phyloP scores from a whole-genome alignment of 2,888 invertebrate genomes.

The Hypomecis punctinalis region DNA sequence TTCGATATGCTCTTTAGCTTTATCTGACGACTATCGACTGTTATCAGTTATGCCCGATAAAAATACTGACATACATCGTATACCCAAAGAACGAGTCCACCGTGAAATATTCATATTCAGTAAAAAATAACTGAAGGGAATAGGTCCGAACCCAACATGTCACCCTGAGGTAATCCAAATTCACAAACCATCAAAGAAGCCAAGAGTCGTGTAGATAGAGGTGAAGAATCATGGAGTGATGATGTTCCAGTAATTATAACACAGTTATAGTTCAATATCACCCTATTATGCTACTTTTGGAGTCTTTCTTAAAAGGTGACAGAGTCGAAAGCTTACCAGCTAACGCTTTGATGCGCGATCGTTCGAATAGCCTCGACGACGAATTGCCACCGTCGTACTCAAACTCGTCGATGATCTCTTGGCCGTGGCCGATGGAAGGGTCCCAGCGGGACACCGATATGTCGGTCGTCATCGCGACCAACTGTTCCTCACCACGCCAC shows the following conservation, averaged over 20 bases:
- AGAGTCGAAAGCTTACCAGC: constrained; percentile 89
- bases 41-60: constrained; percentile 41
- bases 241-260: too few relatives aligned
- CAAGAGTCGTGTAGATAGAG: background rate
- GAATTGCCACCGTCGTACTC: constrained; percentile 99
- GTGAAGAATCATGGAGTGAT: too few relatives aligned
- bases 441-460: constrained; percentile 99
- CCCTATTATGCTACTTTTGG: background rate
- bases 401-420: constrained; percentile 98
- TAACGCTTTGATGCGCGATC: constrained; percentile 99
- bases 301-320: background rate
- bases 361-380: constrained; percentile 99
- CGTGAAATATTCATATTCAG: background rate
- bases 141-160: background rate
- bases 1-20: constrained; percentile 11
- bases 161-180: constrained; percentile 5
- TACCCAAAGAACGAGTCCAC: background rate
- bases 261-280: too few relatives aligned
- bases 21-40: constrained; percentile 25
- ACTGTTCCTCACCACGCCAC: constrained; percentile 76
- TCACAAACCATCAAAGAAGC: background rate
- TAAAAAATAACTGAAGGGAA: background rate
- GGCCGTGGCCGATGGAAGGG: constrained; percentile 93
- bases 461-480: constrained; percentile 95
- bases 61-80: constrained; percentile 45